Evolutionary conservation across 2,113 vertebrate genomes (phyloP).

Genomic region (Pavo muticus): DNA sequence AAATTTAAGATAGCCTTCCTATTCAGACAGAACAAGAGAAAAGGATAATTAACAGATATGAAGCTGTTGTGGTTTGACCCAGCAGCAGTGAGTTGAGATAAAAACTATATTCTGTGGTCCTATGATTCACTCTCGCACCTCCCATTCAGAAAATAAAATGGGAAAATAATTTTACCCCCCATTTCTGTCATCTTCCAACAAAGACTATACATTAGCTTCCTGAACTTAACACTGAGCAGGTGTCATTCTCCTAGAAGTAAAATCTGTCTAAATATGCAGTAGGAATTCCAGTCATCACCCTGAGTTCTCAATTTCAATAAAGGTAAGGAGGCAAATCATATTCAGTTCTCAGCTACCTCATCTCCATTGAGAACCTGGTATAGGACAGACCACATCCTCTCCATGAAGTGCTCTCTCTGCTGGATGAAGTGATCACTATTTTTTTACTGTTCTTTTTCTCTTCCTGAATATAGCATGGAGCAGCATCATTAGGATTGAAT

Average conservation of each 20-base stretch:
- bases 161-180: neutral
- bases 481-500: conserved; percentile 22
- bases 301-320: neutral
- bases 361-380: neutral
- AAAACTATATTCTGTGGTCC: neutral
- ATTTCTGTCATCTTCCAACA: neutral
- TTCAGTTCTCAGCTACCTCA: neutral
- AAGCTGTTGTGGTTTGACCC: neutral
- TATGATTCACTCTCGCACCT: neutral
- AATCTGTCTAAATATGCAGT: neutral
- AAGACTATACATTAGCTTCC: neutral
- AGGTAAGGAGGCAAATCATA: neutral
- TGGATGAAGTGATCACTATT: neutral
- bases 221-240: neutral
- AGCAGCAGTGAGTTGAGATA: neutral
- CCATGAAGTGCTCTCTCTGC: neutral
- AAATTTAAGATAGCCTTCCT: neutral
- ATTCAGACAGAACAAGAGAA: neutral
- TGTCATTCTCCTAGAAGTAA: neutral
- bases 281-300: neutral
- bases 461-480: neutral
- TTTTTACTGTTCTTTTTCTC: neutral
- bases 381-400: neutral
- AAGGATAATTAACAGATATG: neutral
- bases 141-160: neutral